phyloP scores from a whole-genome alignment of 1,140 invertebrate species.

The Hyphantria cunea region DNA sequence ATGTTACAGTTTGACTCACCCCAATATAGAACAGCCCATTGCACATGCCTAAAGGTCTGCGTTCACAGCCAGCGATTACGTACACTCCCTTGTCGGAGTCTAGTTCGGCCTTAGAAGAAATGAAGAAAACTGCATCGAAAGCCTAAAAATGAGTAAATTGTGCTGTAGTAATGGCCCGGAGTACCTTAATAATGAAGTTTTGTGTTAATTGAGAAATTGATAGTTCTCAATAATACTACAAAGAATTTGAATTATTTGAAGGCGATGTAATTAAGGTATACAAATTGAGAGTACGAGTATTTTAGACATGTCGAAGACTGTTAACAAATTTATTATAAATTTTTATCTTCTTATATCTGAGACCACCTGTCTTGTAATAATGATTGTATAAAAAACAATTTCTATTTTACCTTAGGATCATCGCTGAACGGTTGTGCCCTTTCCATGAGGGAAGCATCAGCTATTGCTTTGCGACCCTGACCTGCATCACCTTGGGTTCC shows the following conservation, averaged over 20 bases:
- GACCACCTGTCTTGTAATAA: no score
- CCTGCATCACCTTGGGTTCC: conserved; percentile 54
- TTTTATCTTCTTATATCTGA: no score
- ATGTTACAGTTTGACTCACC: conserved; percentile 57
- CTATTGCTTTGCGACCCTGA: conserved; percentile 62
- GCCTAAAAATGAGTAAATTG: conserved; percentile 82
- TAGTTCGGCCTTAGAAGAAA: conserved; percentile 64
- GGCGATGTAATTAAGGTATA: no score
- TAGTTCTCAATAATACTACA: no score
- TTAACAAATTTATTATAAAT: no score
- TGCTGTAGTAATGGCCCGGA: no score
- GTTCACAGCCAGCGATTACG: conserved; percentile 80
- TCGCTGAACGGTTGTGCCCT: conserved; percentile 83
- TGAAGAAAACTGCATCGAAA: conserved; percentile 85
- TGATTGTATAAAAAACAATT: no score
- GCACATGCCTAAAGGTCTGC: conserved; percentile 80
- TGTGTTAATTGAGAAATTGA: no score
- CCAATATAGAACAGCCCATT: conserved; percentile 83
- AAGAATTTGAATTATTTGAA: no score
- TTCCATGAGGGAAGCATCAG: conserved; percentile 80
- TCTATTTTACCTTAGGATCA: conserved; percentile 81
- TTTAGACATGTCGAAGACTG: no score
- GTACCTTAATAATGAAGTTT: no score
- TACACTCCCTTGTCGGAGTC: conserved; percentile 79
- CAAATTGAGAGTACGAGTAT: no score